Evolutionary conservation across 1,140 invertebrate species (phyloP), one percentile per base, ranked within the genome.

Genomic region (Macrosteles quadrilineatus): DNA sequence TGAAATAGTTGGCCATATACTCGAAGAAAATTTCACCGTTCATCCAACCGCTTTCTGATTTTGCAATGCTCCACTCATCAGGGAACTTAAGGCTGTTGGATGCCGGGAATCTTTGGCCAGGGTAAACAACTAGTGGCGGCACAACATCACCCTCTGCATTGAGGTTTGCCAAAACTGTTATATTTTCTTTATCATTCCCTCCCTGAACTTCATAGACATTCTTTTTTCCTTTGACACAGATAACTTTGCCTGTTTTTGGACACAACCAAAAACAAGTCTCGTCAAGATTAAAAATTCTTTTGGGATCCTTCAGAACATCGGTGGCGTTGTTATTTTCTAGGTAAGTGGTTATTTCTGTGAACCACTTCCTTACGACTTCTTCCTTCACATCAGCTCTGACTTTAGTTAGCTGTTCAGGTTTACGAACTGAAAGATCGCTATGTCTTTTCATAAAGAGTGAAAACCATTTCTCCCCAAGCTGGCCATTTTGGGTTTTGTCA

Each of bases 41-140:
- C n/a, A n/a, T 82, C 80, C 80, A 83, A 0, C 81, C 80, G 6
- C 57, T 75, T 19, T 82, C 78, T 40, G 75, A 76, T 63, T 71
- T 76, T 17, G 78, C 80, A 11, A 83, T 25, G 23, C 27, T 70
- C 78, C 80, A 82, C 21, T 74, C 55, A 67, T 72, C 29, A 19
- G 79, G 78, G 25, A 80, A 71, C 66, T 69, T 77, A 43, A 73
- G 40, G 23, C 65, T 73, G n/a, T 80, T 68, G 12, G 69, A 67
- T 66, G 68, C 71, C 57, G 75, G 76, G 29, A 72, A 45, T 19
- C 69, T 40, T 47, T 63, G 50, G 6, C 50, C 50, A 17, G 50
- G 50, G 23, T 19, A 55, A 6, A 55, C 50, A 19, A 55, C 23
- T 21, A 55, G 6, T 17, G 50, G 17, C 6, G 50, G 50, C 17